Evolutionary conservation across 2,113 vertebrate genomes (phyloP).

Genomic region (Tenrec ecaudatus): DNA sequence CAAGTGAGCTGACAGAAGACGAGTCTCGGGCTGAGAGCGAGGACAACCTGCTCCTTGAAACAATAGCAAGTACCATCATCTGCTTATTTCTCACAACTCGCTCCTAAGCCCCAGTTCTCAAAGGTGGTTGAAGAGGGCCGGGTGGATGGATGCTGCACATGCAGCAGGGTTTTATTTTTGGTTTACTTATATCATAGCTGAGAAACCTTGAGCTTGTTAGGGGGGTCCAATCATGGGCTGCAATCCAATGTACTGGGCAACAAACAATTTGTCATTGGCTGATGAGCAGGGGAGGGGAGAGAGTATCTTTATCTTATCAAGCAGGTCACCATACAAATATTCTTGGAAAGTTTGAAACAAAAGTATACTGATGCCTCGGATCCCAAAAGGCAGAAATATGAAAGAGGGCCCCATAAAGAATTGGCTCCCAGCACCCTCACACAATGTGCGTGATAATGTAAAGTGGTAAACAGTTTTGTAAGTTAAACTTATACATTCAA

Average conservation of each 20-base stretch:
- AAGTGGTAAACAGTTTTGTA: neutral
- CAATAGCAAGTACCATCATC: neutral
- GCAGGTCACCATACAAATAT: neutral
- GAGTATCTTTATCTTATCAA: neutral
- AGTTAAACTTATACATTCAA: neutral
- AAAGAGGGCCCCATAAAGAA: neutral
- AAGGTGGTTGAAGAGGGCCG: neutral
- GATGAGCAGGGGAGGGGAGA: neutral
- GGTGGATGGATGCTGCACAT: too few species aligned
- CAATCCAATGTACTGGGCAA: neutral
- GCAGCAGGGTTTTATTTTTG: neutral
- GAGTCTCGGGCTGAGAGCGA: neutral
- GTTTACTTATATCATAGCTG: neutral
- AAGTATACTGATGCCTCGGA: neutral
- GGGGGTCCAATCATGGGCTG: neutral
- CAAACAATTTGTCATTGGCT: neutral
- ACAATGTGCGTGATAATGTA: neutral
- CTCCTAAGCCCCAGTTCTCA: neutral
- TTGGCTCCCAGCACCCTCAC: neutral
- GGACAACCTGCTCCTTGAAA: neutral
- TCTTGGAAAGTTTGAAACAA: slow-evolving; percentile 25
- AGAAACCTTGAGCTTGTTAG: neutral
- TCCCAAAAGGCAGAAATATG: neutral
- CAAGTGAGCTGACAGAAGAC: neutral
- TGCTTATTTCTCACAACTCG: neutral